Percentiles rank a stretch among this genome's conserved stretches.
phyloP scores from a whole-genome alignment of 2,113 vertebrate species.

The Mohoua ochrocephala region DNA sequence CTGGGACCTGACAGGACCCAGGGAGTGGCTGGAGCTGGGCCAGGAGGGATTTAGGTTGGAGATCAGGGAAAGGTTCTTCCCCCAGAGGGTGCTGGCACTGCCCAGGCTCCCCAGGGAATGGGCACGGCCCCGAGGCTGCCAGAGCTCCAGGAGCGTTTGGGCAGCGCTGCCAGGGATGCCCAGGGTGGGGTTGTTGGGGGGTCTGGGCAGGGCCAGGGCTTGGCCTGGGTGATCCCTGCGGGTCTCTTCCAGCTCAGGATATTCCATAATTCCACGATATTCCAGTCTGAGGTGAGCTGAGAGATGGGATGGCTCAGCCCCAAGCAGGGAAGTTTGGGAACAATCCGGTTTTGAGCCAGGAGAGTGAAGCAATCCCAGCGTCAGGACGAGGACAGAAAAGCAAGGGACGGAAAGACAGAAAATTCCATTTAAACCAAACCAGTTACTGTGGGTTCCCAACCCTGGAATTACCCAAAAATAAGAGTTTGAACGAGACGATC shows the following conservation, averaged over 20 bases:
- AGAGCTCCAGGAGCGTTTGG: background rate
- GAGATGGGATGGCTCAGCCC: background rate
- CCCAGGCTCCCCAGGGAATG: background rate
- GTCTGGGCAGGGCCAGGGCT: background rate
- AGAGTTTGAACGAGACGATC: background rate
- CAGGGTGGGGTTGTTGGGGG: background rate
- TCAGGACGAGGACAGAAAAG: background rate
- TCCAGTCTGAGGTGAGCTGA: background rate
- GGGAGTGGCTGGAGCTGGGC: background rate
- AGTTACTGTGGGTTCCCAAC: background rate
- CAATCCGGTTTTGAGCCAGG: background rate
- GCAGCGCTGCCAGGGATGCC: background rate
- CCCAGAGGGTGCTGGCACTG: background rate
- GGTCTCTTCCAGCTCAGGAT: background rate
- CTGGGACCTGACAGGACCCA: no score
- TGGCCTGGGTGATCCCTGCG: background rate
- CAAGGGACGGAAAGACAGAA: background rate
- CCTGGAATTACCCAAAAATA: background rate
- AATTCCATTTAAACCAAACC: background rate
- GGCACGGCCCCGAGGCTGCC: background rate
- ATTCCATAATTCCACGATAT: background rate
- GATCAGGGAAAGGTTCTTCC: background rate
- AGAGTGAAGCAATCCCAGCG: background rate
- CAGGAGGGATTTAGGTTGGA: background rate
- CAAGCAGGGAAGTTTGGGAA: background rate